Evolutionary conservation across 2,113 vertebrate species (phyloP).

Genomic region (Elachura formosa): DNA sequence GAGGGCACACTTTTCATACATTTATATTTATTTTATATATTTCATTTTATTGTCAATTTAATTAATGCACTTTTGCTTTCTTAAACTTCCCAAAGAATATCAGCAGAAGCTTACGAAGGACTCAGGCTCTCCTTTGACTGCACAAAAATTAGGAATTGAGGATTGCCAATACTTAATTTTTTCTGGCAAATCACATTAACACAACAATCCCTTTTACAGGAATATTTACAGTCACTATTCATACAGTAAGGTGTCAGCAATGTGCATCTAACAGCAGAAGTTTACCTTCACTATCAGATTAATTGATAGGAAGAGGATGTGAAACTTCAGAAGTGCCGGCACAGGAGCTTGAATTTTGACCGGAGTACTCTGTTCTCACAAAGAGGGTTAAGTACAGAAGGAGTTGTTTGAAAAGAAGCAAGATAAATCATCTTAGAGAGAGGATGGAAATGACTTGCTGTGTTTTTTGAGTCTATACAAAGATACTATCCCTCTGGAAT

Average conservation of each 20-base stretch:
- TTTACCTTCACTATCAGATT: not conserved
- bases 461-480: not conserved
- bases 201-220: not conserved
- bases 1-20: accelerated
- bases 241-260: not conserved
- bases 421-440: not conserved
- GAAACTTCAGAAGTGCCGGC: not conserved
- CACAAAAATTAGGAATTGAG: not conserved
- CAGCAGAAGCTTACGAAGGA: not conserved
- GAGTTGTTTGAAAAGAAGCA: not conserved
- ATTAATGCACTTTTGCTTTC: not conserved
- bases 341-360: not conserved
- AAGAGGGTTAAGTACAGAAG: not conserved
- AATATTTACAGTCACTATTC: not conserved
- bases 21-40: not conserved
- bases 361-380: not conserved
- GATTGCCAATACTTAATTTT: not conserved
- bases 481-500: not conserved
- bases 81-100: not conserved
- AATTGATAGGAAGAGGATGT: not conserved
- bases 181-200: not conserved
- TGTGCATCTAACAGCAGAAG: not conserved
- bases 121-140: not conserved
- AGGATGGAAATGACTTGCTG: not conserved
- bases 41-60: not conserved